Base-by-base conservation (phyloP, 2,888 invertebrate species). In the Eumacrocentrus americanus region DNA sequence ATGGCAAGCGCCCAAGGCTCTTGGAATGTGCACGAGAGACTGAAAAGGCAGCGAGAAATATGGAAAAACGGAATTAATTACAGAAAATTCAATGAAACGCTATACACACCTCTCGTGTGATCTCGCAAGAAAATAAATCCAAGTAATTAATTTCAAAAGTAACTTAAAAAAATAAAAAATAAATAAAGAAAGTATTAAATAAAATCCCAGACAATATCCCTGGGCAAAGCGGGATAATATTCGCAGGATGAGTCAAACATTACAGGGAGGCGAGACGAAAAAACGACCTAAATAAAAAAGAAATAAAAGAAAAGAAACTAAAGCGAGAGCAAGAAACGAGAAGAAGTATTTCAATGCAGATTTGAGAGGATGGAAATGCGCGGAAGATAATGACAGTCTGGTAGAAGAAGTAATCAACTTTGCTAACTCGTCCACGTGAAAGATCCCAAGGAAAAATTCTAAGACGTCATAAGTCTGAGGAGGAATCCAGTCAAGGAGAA, bases 351-450 rank as follows among this genome's bases (percentile, higher is more conserved):
- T 29, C 16, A 48, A 53, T 60, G 48, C 22, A 60, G 42, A 60
- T 55, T 55, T 47, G 35, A 34, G 58, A 53, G 48, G 22, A 37
- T 54, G 35, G 48, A 34, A 58, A 58, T 62, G 38, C 54, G 34
- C 23, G 34, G 18, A 53, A 52, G 35, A 64, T 62, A 60, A 62
- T 60, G 58, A 55, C 29, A 52, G 46, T 52, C 42, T 34, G 37
- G 42, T 46, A 57, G 42, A 54, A 57, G 20, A 48, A 48, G 60
- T 53, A 64, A 62, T 62, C 47, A 60, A 62, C 52, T 60, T 58
- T 56, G 42, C 35, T 34, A 46, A 53, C 42, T 57, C 57, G 40
- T 38, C 40, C 60, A 60, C 38, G 58, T 58, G 58, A 58, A 56
- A 56, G 56, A 64, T 44, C 47, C 25, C 23, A 34, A 23, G 22